Evolutionary conservation across 2,888 invertebrate genomes (phyloP), one percentile per base, ranked within the genome.

Genomic region (Pycnomerus fuliginosus): DNA sequence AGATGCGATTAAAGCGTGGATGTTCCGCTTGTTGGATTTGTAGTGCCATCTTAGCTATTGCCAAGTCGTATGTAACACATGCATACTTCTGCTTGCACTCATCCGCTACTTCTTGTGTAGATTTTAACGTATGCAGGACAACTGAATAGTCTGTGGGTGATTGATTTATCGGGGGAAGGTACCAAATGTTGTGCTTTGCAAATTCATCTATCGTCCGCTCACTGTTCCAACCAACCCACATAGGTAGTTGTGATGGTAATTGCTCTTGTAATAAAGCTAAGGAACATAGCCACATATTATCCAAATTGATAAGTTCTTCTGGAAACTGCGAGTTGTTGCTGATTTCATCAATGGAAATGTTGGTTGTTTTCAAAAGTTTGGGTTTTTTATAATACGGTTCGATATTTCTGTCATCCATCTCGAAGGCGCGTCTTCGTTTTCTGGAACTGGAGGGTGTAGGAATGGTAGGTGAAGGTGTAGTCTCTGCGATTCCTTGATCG

Each of bases 31-130:
- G 5, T 48, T 65, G 61, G 11, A 64, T 56, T 17, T 58, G 52
- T 44, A 58, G 47, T 1, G 38, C 38, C 1, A 30, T 14, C 23
- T 38, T 38, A 1, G 38, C 37, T 17, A 50, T 67, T 1, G 61
- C 62, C 29, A 64, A 57, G 55, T 67, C 66, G 42, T 65, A 67
- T 2, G 64, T 58, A 7, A 57, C 61, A 5, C 48, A 55, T 25
- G 64, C 60, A 3, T 54, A 3, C 28, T 23, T 1, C 46, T 64
- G 55, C 1, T 52, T 1, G 51, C 59, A 60, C 34, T 60, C 50
- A 36, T 50, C 49, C 35, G 60, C 53, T 36, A 61, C 51, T 44
- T 58, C 36, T 54, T 15, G 22, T 2, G 53, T 44, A 25, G 43
- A 43, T 13, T 41, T 46, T 3, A 63, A 17, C 25, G 66, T 67